Conservation (phyloP, 2,888 invertebrate species). For the Blomia tropicalis region DNA sequence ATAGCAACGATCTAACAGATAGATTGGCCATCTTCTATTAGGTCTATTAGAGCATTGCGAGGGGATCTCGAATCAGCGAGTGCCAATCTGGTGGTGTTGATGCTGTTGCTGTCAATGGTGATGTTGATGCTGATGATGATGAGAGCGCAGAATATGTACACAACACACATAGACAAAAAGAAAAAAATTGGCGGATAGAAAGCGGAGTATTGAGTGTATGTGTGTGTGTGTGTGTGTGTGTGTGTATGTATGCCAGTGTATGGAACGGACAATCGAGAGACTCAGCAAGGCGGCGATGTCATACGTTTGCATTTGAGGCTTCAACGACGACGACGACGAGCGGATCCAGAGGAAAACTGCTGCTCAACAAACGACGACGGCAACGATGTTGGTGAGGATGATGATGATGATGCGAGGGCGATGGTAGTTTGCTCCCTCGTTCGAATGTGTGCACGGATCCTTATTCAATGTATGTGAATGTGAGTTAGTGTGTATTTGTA, state of each 20-base stretch:
- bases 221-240: no score
- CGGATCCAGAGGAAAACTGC: no score
- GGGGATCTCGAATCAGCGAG: constrained; percentile 7
- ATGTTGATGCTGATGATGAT: no score
- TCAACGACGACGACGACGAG: no score
- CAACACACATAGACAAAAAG: not conserved
- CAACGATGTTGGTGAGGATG: no score
- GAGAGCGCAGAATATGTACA: constrained; percentile 10
- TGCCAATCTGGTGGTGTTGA: constrained; percentile 3
- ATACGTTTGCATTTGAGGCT: not conserved
- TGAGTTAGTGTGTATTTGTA: no score
- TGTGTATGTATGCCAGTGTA: not conserved
- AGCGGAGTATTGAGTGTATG: not conserved
- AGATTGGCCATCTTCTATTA: constrained; percentile 15
- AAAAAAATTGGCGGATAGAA: not conserved
- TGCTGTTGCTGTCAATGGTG: no score
- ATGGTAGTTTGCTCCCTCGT: no score
- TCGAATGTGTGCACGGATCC: no score
- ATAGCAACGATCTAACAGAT: constrained; percentile 7
- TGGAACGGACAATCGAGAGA: not conserved
- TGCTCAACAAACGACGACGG: no score
- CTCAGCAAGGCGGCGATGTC: not conserved
- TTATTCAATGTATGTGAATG: no score
- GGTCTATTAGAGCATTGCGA: constrained; percentile 6
- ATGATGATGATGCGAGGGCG: no score